Percentiles rank a stretch among this genome's conserved stretches.
Evolutionary conservation across 2,888 invertebrate genomes (phyloP).

Genomic region (Pseudanteris insignis): DNA sequence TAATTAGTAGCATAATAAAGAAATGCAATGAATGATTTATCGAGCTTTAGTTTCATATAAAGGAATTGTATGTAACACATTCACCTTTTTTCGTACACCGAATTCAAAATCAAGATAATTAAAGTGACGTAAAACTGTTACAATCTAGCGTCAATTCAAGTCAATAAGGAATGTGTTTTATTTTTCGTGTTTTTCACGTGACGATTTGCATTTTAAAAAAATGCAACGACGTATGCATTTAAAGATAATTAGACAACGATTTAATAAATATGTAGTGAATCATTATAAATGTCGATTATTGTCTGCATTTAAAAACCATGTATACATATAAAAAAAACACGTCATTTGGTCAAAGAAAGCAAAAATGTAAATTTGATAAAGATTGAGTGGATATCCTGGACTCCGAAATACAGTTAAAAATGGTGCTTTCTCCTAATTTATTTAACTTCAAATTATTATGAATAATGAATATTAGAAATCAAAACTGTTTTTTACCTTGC

Average conservation of each 20-base stretch:
- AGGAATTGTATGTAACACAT: constrained; percentile 31
- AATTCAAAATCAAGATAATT: not conserved
- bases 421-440: too few relatives aligned
- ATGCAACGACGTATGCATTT: not conserved
- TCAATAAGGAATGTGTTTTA: constrained; percentile 25
- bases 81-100: not conserved
- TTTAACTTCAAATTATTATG: not conserved
- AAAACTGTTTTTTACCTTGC: too few relatives aligned
- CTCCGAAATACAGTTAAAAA: too few relatives aligned
- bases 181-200: constrained; percentile 1
- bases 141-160: constrained; percentile 13
- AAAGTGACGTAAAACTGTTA: not conserved
- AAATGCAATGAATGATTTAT: constrained; percentile 1
- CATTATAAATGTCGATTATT: not conserved
- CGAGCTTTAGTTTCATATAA: constrained; percentile 7
- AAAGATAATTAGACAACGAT: not conserved
- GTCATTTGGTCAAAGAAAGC: too few relatives aligned
- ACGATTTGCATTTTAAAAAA: constrained; percentile 14
- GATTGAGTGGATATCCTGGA: not conserved
- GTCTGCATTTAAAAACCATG: too few relatives aligned
- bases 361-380: too few relatives aligned
- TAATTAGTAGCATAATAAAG: constrained; percentile 3
- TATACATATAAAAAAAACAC: too few relatives aligned
- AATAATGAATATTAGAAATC: too few relatives aligned
- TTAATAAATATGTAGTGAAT: not conserved